Conservation (phyloP, 2,888 invertebrate genomes). For the Volucella zonaria region DNA sequence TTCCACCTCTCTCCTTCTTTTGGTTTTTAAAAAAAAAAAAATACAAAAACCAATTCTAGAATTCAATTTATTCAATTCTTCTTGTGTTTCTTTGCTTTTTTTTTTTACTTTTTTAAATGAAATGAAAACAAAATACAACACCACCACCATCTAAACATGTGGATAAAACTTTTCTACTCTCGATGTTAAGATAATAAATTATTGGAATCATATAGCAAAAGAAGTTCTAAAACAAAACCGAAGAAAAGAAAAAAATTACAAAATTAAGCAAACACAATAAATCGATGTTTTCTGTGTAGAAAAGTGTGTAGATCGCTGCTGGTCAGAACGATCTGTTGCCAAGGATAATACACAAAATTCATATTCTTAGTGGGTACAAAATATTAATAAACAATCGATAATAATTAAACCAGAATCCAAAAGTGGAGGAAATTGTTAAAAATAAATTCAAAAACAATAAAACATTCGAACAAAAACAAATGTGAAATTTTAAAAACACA, state of each 20-base stretch:
- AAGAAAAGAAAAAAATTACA: conserved; percentile 23
- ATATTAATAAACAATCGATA: conserved; percentile 22
- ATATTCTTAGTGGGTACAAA: conserved; percentile 50
- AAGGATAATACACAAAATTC: conserved; percentile 54
- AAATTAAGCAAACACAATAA: conserved; percentile 32
- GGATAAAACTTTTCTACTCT: conserved; percentile 67
- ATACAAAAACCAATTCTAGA: too few species aligned
- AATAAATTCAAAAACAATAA: conserved; percentile 25
- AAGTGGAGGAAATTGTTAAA: conserved; percentile 67
- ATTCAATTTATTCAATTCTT: conserved; percentile 12
- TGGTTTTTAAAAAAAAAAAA: conserved; percentile 31
- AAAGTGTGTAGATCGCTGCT: conserved; percentile 62
- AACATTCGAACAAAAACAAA: neutral
- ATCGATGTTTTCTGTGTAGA: conserved; percentile 47
- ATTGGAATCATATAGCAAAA: conserved; percentile 14
- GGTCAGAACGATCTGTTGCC: conserved; percentile 60
- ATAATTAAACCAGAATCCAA: conserved; percentile 54
- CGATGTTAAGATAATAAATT: conserved; percentile 52
- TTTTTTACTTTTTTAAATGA: conserved; percentile 23
- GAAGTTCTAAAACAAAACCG: neutral
- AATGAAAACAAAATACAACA: conserved; percentile 10
- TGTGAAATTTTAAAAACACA: conserved; percentile 24
- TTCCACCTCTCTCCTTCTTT: conserved; percentile 21
- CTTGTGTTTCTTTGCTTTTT: conserved; percentile 30
- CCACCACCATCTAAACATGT: neutral